phyloP scores from a whole-genome alignment of 2,113 vertebrate species.

The Equus przewalskii region DNA sequence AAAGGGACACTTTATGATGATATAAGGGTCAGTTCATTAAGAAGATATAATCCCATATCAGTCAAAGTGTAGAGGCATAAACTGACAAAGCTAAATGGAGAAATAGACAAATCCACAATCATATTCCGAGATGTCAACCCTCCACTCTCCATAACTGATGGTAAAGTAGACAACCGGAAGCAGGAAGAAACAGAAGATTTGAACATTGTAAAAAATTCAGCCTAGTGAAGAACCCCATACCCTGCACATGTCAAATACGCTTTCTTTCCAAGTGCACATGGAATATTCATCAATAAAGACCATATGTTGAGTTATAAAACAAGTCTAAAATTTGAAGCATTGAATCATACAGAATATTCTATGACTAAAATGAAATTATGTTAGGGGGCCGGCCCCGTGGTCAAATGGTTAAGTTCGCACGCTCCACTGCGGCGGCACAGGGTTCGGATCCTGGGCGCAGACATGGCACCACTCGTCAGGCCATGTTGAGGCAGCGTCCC shows the following conservation, averaged over 20 bases:
- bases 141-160: not conserved
- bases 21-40: not conserved
- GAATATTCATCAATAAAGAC: not conserved
- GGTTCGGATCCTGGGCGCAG: too few species aligned
- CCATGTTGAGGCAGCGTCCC: too few species aligned
- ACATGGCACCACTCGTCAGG: too few species aligned
- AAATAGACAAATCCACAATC: not conserved
- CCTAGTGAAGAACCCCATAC: not conserved
- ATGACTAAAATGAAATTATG: not conserved
- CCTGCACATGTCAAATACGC: too few species aligned
- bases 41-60: not conserved
- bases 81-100: not conserved
- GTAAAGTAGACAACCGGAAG: not conserved
- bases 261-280: not conserved
- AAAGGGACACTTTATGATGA: not conserved
- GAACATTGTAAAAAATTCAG: not conserved
- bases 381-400: not conserved
- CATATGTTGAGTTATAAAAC: not conserved
- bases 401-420: too few species aligned
- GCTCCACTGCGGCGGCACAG: too few species aligned
- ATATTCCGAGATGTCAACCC: not conserved
- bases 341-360: not conserved
- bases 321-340: not conserved
- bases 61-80: too few species aligned
- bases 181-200: not conserved